These are phyloP conservation scores for Xenotilapia leptura DNA, from an alignment of 2,113 vertebrate genomes.

Conservation along the genomic window DNA sequence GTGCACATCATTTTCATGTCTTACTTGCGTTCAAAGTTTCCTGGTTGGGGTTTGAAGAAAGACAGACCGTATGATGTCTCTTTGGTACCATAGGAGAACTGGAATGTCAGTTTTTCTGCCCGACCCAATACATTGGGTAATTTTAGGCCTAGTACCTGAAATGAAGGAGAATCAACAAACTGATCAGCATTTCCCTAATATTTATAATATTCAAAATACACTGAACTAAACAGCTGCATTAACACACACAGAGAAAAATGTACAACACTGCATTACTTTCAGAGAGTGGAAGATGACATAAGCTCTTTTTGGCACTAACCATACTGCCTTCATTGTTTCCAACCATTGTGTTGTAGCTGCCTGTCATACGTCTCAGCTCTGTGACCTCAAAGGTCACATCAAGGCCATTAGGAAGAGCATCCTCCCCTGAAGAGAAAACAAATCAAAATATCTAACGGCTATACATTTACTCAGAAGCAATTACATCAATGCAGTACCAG, in stretches of 20 bases:
- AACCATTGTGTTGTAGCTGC: conserved; percentile 97
- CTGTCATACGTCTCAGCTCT: conserved; percentile 85
- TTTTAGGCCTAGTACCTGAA: conserved; percentile 89
- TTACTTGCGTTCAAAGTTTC: conserved; percentile 92
- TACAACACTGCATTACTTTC: background rate
- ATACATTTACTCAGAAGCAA: background rate
- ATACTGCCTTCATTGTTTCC: conserved; percentile 98
- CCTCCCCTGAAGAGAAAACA: conserved; percentile 71
- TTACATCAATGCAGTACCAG: background rate
- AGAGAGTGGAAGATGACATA: background rate
- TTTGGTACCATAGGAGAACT: conserved; percentile 98
- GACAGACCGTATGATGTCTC: conserved; percentile 95
- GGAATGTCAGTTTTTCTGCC: conserved; percentile 92
- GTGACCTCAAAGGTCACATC: conserved; percentile 95
- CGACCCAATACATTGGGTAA: conserved; percentile 89
- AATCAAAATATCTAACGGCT: background rate
- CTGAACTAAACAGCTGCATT: background rate
- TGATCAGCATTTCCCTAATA: background rate
- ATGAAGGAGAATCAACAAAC: background rate
- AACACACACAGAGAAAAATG: background rate
- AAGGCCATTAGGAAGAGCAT: conserved; percentile 89
- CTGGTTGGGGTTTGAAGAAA: conserved; percentile 92
- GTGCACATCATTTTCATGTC: background rate
- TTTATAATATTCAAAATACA: background rate
- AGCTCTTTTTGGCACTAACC: conserved; percentile 67